Conservation (phyloP, 2,113 vertebrate genomes). For the Brachypodius melanocephalos region DNA sequence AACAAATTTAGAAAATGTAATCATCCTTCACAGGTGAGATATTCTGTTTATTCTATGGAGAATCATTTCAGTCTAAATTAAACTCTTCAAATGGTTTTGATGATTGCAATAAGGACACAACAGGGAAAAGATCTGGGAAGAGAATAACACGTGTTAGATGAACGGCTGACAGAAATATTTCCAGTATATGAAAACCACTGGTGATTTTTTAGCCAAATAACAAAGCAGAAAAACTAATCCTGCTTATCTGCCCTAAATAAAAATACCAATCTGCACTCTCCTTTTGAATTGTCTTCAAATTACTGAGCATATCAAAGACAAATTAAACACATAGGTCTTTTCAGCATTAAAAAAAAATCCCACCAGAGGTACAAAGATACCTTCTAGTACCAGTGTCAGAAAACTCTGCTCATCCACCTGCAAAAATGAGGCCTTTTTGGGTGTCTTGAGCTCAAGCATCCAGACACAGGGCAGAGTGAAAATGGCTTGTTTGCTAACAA, state of each 20-base stretch:
- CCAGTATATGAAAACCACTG: slow-evolving; percentile 50
- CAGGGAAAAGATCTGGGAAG: slow-evolving; percentile 63
- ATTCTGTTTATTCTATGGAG: slow-evolving; percentile 70
- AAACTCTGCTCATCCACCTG: not conserved
- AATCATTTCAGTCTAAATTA: slow-evolving; percentile 73
- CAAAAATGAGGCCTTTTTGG: not conserved
- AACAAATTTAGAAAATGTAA: slow-evolving; percentile 65
- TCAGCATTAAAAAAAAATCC: not conserved
- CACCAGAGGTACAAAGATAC: not conserved
- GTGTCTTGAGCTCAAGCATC: not conserved
- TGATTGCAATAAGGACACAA: slow-evolving; percentile 69
- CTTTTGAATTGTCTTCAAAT: not conserved
- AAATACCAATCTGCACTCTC: not conserved
- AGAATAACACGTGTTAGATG: slow-evolving; percentile 56
- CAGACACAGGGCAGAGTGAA: not conserved
- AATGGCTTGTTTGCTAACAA: not conserved
- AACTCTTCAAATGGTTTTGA: slow-evolving; percentile 69
- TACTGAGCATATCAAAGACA: not conserved
- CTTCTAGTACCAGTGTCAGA: not conserved
- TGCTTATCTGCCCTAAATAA: not conserved
- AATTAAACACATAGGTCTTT: not conserved
- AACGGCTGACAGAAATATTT: slow-evolving; percentile 69
- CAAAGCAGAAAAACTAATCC: not conserved
- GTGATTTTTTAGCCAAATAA: slow-evolving; percentile 39
- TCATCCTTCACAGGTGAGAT: slow-evolving; percentile 73